Base-by-base conservation (phyloP, 1,140 invertebrate genomes). In the Rhopalosiphum maidis region DNA sequence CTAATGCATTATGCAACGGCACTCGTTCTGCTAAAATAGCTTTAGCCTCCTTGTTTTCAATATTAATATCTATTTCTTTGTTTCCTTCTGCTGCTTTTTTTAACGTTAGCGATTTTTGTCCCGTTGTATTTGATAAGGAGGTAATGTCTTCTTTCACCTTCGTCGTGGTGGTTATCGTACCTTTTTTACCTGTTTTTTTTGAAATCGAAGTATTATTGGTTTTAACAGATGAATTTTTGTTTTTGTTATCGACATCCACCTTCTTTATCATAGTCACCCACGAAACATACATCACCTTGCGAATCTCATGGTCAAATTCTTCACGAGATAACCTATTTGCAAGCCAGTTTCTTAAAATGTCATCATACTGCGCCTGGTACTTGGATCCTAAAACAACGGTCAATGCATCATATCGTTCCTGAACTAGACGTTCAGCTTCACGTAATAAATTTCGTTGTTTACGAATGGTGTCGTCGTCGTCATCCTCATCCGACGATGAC, bases 381-480 rank as follows among this genome's bases (percentile, higher is more conserved):
- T 90, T 9, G 0, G 54, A 11, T 8, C 89, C 89, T 25, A 90
- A n/a, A n/a, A 41, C 41, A 2, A 43, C 18, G 0, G 55, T 46
- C 5, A 90, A 15, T 9, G 22, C 89, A 9, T 68, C 60, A 3
- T 90, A 90, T 21, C 55, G 89, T 90, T 90, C 37, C 1, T 30
- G 23, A 68, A 90, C 89, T 6, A 90, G 25, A 60, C 37, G 37
- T 68, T 90, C 37, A 30, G 89, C 54, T 68, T 90, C 89, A 68
- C 11, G 54, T n/a, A 68, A 15, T 1, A 55, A 89, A 37, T 30
- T 23, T 43, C 25, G 37, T 43, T 90, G 89, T 6, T 90, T 30
- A 18, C 6, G 6, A n/a, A 43, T 22, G 0, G 43, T 21, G 2
- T 90, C 89, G 8, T 90, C 55, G 3, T 90, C 89, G 18, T 68